A percentile compares a stretch with the other conserved stretches of the same genome.
phyloP scores from a whole-genome alignment of 1,140 invertebrate species.

The Zaprionus taronus region DNA sequence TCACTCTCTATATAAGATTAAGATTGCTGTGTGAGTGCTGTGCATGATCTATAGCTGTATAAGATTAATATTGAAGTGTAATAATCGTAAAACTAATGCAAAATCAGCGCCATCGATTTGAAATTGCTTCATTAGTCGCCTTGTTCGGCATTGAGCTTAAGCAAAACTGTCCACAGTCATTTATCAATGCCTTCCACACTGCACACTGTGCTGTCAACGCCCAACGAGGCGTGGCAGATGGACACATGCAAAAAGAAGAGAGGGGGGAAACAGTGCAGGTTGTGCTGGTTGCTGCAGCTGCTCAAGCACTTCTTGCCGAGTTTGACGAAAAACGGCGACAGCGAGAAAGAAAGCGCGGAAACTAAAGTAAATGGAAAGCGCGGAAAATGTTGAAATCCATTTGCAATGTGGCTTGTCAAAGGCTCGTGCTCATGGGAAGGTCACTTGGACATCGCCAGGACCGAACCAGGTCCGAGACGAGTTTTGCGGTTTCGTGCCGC shows the following conservation, averaged over 20 bases:
- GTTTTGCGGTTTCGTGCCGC: conserved; percentile 44
- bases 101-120: conserved; percentile 62
- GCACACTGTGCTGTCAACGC: conserved; percentile 57
- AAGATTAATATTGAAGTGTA: not conserved
- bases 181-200: conserved; percentile 51
- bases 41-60: too few relatives aligned
- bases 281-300: conserved; percentile 16
- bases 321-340: conserved; percentile 28
- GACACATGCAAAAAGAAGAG: conserved; percentile 47
- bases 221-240: conserved; percentile 56
- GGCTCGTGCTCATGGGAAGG: conserved; percentile 24
- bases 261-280: conserved; percentile 25
- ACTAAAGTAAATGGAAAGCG: conserved; percentile 72
- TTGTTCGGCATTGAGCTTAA: conserved; percentile 40
- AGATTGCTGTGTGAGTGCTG: not conserved
- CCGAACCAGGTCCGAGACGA: conserved; percentile 1
- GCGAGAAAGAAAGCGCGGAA: conserved; percentile 48
- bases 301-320: conserved; percentile 16
- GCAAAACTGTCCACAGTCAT: conserved; percentile 44
- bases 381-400: conserved; percentile 61
- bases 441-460: conserved; percentile 22
- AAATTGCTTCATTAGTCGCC: conserved; percentile 61
- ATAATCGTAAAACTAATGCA: conserved; percentile 8
- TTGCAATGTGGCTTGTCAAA: conserved; percentile 69
- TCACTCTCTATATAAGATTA: not conserved